Base-by-base conservation (phyloP, 2,113 vertebrate species). In the Oryzias curvinotus region DNA sequence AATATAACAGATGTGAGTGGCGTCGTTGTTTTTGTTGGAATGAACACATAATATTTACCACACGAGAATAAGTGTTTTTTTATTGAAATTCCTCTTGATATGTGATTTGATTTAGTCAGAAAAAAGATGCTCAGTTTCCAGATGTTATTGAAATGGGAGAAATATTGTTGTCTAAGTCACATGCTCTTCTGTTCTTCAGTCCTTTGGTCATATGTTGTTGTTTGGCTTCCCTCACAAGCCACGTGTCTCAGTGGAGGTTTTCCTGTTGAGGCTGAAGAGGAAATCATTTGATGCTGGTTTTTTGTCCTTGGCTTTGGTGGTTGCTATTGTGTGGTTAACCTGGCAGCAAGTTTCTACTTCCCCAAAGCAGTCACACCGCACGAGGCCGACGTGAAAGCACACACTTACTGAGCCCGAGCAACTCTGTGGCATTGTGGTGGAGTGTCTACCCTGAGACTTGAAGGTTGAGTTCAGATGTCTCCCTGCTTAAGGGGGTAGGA, bases 121-220 rank as follows among this genome's bases (percentile, higher is more conserved):
- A 54, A 54, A 28, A 6, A 8, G 3, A 19, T 66, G 10, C 4
- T 57, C 18, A 26, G 48, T 57, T 43, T 26, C 7, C 30, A 8
- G 30, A 30, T 30, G 6, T 30, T 30, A 8, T 30, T 30, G 30
- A 30, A 30, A 30, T 7, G 30, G 30, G 30, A 8, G 30, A 30
- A 30, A 30, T 30, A 30, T 36, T 36, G 30, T 10, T 36, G 3
- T 12, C 30, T 8, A 14, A 54, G 55, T 83, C 75, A 67, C 81
- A 81, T 79, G 70, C 65, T 64, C 52, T 21, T 52, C 61, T 30
- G 16, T 42, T 53, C 63, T 48, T 74, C 51, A 49, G 53, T 51
- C 78, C 64, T 28, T 10, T 41, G 25, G 46, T 57, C 55, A 43
- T 62, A 57, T 77, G 58, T 51, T 7, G 16, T 53, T 2, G 14